Conservation (phyloP, 2,888 invertebrate genomes). For the Leucoma salicis region DNA sequence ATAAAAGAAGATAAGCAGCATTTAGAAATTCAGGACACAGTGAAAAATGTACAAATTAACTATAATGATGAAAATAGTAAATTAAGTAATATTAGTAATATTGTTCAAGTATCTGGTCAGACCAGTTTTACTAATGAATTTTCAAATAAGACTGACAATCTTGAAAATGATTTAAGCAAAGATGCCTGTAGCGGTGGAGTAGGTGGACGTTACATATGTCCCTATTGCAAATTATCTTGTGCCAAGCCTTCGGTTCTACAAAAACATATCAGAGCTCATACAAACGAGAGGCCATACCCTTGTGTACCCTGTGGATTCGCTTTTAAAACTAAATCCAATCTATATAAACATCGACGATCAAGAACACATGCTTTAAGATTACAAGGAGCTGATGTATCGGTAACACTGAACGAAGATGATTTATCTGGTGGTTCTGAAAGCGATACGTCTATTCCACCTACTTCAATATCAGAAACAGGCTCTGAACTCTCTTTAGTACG, state of each 20-base stretch:
- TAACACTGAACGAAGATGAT: constrained; percentile 81
- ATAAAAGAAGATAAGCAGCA: constrained; percentile 49
- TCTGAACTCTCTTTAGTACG: constrained; percentile 69
- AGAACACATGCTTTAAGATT: constrained; percentile 86
- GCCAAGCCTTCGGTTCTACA: constrained; percentile 96
- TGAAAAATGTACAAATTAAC: constrained; percentile 81
- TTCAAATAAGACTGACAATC: constrained; percentile 80
- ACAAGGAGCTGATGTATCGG: constrained; percentile 82
- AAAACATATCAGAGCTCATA: constrained; percentile 96
- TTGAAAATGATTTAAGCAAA: constrained; percentile 78
- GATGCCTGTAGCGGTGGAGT: constrained; percentile 68
- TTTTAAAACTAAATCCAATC: constrained; percentile 96
- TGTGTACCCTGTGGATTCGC: constrained; percentile 94
- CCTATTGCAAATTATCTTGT: constrained; percentile 93
- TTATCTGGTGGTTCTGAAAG: constrained; percentile 83
- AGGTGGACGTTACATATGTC: constrained; percentile 90
- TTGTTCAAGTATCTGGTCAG: constrained; percentile 77
- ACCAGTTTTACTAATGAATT: constrained; percentile 79
- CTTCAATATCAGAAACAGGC: constrained; percentile 64
- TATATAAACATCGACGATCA: constrained; percentile 94
- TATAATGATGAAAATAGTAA: constrained; percentile 72
- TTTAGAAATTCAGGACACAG: constrained; percentile 46
- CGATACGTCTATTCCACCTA: constrained; percentile 74
- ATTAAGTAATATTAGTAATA: constrained; percentile 75
- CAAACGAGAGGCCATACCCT: constrained; percentile 95